A percentile compares a stretch with the other conserved stretches of the same genome.
phyloP scores from a whole-genome alignment of 2,888 invertebrate species.

The Eilema caniola region DNA sequence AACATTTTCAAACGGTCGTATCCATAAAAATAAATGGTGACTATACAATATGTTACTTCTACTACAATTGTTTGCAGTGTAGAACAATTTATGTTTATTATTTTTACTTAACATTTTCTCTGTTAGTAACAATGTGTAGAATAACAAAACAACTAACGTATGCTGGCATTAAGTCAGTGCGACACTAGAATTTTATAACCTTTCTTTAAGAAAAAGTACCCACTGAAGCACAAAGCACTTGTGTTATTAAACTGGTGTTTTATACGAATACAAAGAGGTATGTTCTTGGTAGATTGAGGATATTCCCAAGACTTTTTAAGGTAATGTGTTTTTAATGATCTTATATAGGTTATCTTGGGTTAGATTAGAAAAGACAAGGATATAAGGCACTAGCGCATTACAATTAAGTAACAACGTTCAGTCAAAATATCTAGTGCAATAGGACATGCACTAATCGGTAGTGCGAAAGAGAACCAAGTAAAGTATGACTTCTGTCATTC shows the following conservation, averaged over 20 bases:
- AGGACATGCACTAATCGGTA: no score
- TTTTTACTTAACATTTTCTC: slow-evolving; percentile 4
- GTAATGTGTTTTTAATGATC: not conserved
- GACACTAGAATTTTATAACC: slow-evolving; percentile 4
- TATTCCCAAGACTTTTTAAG: not conserved
- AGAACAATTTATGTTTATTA: not conserved
- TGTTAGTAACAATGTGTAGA: not conserved
- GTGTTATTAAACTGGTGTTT: not conserved
- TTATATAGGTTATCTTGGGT: no score
- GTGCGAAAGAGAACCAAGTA: no score
- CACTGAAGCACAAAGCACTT: not conserved
- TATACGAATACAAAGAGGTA: no score
- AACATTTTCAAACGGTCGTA: not conserved
- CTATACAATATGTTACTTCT: not conserved
- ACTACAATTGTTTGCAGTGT: not conserved
- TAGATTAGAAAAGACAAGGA: no score
- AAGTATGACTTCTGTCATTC: no score
- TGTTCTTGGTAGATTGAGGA: no score
- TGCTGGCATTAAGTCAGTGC: not conserved
- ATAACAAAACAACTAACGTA: slow-evolving; percentile 3
- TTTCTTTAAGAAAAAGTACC: not conserved
- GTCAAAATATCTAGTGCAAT: no score
- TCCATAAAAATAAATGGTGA: not conserved
- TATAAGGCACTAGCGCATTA: no score
- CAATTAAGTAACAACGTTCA: no score